phyloP scores from a whole-genome alignment of 2,113 vertebrate species.

The Heterocephalus glaber region DNA sequence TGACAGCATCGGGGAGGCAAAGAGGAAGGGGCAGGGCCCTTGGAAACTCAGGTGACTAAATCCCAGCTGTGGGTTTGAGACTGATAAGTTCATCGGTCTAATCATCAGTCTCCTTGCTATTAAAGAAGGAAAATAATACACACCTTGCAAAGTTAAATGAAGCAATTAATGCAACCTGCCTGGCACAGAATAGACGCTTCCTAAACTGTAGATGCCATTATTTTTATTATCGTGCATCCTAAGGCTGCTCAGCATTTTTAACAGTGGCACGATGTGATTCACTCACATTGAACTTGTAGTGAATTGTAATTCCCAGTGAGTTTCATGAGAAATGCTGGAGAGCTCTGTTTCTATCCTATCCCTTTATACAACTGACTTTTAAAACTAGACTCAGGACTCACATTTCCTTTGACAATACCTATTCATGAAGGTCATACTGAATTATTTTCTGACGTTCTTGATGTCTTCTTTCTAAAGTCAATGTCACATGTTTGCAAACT shows the following conservation, averaged over 20 bases:
- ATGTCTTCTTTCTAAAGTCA: background rate
- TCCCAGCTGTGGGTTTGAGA: background rate
- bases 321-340: background rate
- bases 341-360: background rate
- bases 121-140: background rate
- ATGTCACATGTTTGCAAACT: background rate
- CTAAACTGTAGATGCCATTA: background rate
- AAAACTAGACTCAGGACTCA: background rate
- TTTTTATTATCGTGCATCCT: background rate
- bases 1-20: background rate
- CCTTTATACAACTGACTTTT: rapidly evolving
- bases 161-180: background rate
- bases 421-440: background rate
- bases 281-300: background rate
- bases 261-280: background rate
- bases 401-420: background rate
- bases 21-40: background rate
- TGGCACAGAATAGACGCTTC: background rate
- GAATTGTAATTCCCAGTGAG: background rate
- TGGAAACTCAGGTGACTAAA: background rate
- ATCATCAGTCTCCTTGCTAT: rapidly evolving
- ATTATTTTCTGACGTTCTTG: constrained; percentile 5
- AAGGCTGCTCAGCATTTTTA: background rate
- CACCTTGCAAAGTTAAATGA: background rate
- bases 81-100: background rate